phyloP scores from a whole-genome alignment of 2,797 vertebrate species.

The Eremophila alpestris region DNA sequence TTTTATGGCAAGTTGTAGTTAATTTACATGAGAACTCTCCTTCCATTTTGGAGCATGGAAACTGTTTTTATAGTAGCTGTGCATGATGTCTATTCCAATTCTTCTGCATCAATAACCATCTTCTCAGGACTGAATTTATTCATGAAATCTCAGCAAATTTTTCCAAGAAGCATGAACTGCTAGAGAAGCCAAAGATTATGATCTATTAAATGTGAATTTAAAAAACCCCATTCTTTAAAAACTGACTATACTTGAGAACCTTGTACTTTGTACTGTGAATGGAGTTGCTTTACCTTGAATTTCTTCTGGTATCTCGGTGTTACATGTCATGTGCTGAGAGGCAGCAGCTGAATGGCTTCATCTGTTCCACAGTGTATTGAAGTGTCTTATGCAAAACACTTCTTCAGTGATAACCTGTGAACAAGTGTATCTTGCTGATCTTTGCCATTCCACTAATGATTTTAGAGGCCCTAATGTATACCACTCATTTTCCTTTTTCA shows the following conservation, averaged over 20 bases:
- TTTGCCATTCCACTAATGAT: not conserved
- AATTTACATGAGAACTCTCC: not conserved
- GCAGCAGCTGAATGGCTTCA: not conserved
- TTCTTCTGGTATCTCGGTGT: not conserved
- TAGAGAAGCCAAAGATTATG: not conserved
- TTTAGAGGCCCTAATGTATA: not conserved
- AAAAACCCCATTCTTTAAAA: not conserved
- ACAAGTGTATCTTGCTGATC: not conserved
- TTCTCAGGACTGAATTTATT: constrained; percentile 4
- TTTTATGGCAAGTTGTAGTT: not conserved
- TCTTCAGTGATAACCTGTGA: not conserved
- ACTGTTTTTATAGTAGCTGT: not conserved
- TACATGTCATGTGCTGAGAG: not conserved
- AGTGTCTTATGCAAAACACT: not conserved
- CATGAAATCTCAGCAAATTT: not conserved
- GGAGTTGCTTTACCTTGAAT: not conserved
- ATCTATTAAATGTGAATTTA: not conserved
- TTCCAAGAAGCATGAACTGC: not conserved
- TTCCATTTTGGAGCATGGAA: not conserved
- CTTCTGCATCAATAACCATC: not conserved
- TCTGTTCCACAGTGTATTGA: not conserved
- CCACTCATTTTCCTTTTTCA: not conserved
- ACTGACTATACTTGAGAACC: not conserved
- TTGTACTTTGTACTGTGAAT: not conserved
- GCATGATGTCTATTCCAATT: not conserved